phyloP scores from a whole-genome alignment of 1,140 invertebrate species.

The Euwallacea similis region DNA sequence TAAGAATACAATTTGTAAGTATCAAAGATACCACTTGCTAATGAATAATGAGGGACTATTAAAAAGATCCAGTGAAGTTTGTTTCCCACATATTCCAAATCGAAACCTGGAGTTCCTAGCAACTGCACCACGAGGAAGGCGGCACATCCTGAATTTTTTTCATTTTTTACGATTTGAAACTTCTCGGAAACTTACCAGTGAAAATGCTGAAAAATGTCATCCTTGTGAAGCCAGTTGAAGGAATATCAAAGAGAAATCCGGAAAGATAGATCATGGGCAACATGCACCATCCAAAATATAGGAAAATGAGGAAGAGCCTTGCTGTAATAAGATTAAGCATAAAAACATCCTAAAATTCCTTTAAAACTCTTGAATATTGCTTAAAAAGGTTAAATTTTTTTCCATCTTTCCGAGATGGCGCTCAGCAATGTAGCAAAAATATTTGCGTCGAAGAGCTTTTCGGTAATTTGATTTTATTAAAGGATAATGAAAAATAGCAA shows the following conservation, averaged over 20 bases:
- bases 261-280: conserved; percentile 64
- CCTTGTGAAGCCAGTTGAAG: conserved; percentile 71
- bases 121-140: conserved; percentile 69
- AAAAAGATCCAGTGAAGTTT: conserved; percentile 67
- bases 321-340: conserved; percentile 47
- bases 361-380: background rate
- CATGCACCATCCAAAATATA: conserved; percentile 56
- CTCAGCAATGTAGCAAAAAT: too few relatives aligned
- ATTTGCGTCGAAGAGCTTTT: too few relatives aligned
- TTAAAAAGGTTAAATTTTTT: too few relatives aligned
- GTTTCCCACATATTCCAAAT: conserved; percentile 60
- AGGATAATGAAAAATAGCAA: too few relatives aligned
- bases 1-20: conserved; percentile 39
- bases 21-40: conserved; percentile 54
- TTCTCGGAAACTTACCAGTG: conserved; percentile 55
- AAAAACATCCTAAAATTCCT: background rate
- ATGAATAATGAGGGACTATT: conserved; percentile 72
- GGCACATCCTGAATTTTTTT: conserved; percentile 60
- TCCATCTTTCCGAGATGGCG: too few relatives aligned
- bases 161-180: background rate
- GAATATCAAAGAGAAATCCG: conserved; percentile 64
- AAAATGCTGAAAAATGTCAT: conserved; percentile 70
- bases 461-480: too few relatives aligned
- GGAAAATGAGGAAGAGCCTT: conserved; percentile 47
- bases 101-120: conserved; percentile 60